Base-by-base conservation (phyloP, 2,888 invertebrate genomes). In the Molorchus minor region DNA sequence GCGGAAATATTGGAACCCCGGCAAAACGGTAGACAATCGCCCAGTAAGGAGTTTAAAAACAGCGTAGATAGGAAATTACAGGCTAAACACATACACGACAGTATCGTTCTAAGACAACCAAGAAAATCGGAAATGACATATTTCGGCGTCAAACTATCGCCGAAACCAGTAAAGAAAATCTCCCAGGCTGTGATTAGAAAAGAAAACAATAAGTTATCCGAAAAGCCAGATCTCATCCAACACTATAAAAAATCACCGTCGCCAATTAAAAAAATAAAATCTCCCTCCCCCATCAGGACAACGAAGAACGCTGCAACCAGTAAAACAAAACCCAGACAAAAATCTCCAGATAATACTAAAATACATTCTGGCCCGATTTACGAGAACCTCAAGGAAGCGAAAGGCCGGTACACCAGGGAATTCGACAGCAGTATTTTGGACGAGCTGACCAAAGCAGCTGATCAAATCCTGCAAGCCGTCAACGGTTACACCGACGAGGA, bases 401-500 rank as follows among this genome's bases (percentile, higher is more conserved):
- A 67, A 49, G 58, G 61, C 12, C 45, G 33, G n/a, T 17, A 36
- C 13, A 45, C 47, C 8, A 64, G 67, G 36, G 76, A 77, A 45
- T 79, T 79, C 53, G 79, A 80, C 61, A 76, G 75, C 49, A 72
- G 71, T 45, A 85, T 85, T 62, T 75, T 86, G 56, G 85, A 83
- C 67, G 86, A 86, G 75, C 79, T 86, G 70, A 85, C 85, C 10
- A 81, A 82, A 71, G 85, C 84, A 46, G 86, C 86, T 56, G 85
- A 86, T 79, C 83, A 86, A 77, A 85, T 86, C 64, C 74, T 86
- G 66, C 73, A 84, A 80, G 84, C 85, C 17, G 84, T 86, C 15
- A 82, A 82, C 56, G 82, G 81, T 29, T 83, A 82, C 68, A 82
- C 83, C 10, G 84, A 85, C 65, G 85, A 84, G 57, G 80, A 81